Percentiles rank a stretch among this genome's conserved stretches.
These are phyloP conservation scores for Cataglyphis livida DNA, from an alignment of 2,888 invertebrate species.

Conservation along the genomic window DNA sequence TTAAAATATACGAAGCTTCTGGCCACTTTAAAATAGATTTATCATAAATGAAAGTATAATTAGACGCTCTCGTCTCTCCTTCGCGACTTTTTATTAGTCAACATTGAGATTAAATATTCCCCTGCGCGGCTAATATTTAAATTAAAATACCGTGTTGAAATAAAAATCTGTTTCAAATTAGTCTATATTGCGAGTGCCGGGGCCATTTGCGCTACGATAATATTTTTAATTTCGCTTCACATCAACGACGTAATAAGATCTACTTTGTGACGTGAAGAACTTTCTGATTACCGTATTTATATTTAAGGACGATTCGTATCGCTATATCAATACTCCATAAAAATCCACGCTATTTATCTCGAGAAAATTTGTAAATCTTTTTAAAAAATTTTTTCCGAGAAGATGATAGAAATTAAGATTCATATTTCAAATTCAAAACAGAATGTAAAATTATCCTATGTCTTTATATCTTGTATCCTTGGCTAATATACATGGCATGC, in stretches of 20 bases:
- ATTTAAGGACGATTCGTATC: neutral
- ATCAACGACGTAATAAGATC: neutral
- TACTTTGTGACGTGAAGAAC: neutral
- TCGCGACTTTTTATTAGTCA: neutral
- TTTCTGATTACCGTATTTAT: neutral
- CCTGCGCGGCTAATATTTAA: neutral
- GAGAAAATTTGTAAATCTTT: slow-evolving; percentile 7
- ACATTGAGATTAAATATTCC: neutral
- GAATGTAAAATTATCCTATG: slow-evolving; percentile 12
- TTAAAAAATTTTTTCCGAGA: neutral
- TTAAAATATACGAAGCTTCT: neutral
- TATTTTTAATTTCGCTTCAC: slow-evolving; percentile 6
- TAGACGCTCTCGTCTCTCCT: neutral
- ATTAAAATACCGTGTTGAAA: neutral
- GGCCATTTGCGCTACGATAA: neutral
- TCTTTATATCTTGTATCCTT: neutral
- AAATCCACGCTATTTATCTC: neutral
- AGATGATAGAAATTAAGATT: neutral
- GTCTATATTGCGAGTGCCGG: neutral
- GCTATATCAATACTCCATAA: slow-evolving; percentile 7
- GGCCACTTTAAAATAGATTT: neutral
- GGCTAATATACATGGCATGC: neutral
- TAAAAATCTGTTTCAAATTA: neutral
- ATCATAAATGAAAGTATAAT: neutral
- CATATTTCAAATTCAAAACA: neutral